Evolutionary conservation across 2,888 invertebrate genomes (phyloP).

Genomic region (Mythimna loreyi): DNA sequence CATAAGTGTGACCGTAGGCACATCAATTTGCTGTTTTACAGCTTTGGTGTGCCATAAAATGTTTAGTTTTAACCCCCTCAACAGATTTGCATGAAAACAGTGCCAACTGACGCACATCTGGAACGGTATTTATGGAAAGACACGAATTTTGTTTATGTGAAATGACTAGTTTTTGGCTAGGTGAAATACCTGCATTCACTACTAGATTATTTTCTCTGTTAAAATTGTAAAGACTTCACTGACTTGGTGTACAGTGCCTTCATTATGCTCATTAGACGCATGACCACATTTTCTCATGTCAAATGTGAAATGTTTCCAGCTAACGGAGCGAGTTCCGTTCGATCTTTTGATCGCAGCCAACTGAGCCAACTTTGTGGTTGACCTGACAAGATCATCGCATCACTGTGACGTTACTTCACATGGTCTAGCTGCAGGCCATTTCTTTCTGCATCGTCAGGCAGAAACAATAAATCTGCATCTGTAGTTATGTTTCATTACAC

Average conservation of each 20-base stretch:
- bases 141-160: conserved; percentile 45
- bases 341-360: conserved; percentile 12
- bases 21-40: conserved; percentile 49
- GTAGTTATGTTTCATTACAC: background rate
- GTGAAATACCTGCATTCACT: conserved; percentile 9
- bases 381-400: conserved; percentile 4
- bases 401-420: background rate
- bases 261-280: background rate
- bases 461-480: conserved; percentile 11
- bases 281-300: background rate
- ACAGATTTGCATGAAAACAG: conserved; percentile 40
- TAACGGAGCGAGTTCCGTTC: background rate
- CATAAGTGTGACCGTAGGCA: conserved; percentile 16
- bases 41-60: conserved; percentile 43
- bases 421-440: conserved; percentile 11
- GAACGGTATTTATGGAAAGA: conserved; percentile 58
- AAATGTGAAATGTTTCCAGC: background rate
- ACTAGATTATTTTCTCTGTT: background rate
- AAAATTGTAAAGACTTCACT: background rate
- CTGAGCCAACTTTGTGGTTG: background rate
- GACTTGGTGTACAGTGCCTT: background rate
- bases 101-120: conserved; percentile 63
- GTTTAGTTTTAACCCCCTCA: conserved; percentile 49
- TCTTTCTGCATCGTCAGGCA: conserved; percentile 1
- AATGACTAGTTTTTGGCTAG: conserved; percentile 30